Conservation (phyloP, 2,113 vertebrate genomes). For the Mormyrus lacerda region DNA sequence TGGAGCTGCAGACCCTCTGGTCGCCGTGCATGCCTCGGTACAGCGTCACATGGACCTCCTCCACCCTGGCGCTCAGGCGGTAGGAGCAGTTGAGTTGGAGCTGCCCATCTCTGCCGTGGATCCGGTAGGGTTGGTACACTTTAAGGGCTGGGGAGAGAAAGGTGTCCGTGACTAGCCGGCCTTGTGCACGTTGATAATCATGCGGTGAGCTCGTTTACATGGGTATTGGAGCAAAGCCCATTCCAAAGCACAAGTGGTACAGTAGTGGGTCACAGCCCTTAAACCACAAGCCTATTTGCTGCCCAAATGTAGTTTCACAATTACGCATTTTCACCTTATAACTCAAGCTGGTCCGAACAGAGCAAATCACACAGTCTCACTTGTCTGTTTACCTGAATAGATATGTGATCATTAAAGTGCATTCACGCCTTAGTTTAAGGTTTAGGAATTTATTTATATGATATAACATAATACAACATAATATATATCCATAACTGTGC, state of each 20-base stretch:
- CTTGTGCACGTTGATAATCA: background rate
- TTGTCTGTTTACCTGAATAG: background rate
- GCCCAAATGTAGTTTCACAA: background rate
- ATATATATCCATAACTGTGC: background rate
- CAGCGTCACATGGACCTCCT: constrained; percentile 43
- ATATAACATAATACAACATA: background rate
- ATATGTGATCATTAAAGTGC: background rate
- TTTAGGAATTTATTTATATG: background rate
- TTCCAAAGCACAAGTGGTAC: background rate
- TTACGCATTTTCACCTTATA: background rate
- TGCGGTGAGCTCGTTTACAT: no score
- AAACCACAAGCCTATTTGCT: background rate
- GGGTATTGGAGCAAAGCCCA: background rate
- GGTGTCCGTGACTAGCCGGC: background rate
- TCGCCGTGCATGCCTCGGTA: constrained; percentile 38
- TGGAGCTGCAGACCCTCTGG: constrained; percentile 35
- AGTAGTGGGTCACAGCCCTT: background rate
- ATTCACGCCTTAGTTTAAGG: background rate
- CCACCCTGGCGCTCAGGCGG: background rate
- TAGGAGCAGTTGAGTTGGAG: constrained; percentile 40
- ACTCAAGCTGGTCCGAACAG: background rate
- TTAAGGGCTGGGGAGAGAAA: constrained; percentile 33
- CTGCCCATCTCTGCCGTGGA: constrained; percentile 29
- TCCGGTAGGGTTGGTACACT: constrained; percentile 49
- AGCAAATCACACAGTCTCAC: background rate